A percentile compares a stretch with the other conserved stretches of the same genome.
phyloP scores from a whole-genome alignment of 2,888 invertebrate genomes.

The Alloplasta piceator region DNA sequence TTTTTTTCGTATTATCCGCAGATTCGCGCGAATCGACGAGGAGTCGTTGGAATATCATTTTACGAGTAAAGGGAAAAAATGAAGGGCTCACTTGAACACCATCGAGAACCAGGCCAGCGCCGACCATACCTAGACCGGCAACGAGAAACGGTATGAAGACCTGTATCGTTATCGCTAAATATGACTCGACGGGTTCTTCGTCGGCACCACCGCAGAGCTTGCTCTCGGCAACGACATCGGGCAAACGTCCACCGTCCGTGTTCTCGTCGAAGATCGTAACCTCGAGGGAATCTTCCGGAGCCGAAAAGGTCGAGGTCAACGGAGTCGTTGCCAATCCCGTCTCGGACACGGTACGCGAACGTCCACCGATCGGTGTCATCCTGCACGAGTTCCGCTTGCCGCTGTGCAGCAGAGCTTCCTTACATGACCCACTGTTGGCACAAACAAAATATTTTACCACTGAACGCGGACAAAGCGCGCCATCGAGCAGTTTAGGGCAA shows the following conservation, averaged over 20 bases:
- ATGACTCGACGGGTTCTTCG: slow-evolving; percentile 85
- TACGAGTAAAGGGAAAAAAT: neutral
- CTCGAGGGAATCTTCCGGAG: slow-evolving; percentile 73
- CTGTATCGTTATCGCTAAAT: slow-evolving; percentile 87
- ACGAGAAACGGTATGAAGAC: slow-evolving; percentile 90
- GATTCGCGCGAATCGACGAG: neutral
- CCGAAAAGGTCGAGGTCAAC: slow-evolving; percentile 65
- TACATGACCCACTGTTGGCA: slow-evolving; percentile 80
- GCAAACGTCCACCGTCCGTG: slow-evolving; percentile 84
- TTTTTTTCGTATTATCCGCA: neutral
- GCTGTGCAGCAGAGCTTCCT: slow-evolving; percentile 78
- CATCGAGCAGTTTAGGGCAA: too few species aligned
- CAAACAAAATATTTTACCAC: slow-evolving; percentile 6
- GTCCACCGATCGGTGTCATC: slow-evolving; percentile 80
- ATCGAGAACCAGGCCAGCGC: slow-evolving; percentile 90
- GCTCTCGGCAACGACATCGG: slow-evolving; percentile 85
- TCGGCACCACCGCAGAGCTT: slow-evolving; percentile 82
- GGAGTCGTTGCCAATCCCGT: slow-evolving; percentile 72
- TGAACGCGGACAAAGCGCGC: too few species aligned
- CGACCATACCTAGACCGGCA: slow-evolving; percentile 92
- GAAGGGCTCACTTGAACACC: slow-evolving; percentile 86
- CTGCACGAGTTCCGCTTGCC: slow-evolving; percentile 75
- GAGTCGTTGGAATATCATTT: neutral
- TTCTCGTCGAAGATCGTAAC: slow-evolving; percentile 78
- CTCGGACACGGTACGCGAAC: slow-evolving; percentile 79